These are phyloP conservation scores for Sweltsa coloradensis DNA, from an alignment of 1,140 invertebrate species.

Conservation along the genomic window DNA sequence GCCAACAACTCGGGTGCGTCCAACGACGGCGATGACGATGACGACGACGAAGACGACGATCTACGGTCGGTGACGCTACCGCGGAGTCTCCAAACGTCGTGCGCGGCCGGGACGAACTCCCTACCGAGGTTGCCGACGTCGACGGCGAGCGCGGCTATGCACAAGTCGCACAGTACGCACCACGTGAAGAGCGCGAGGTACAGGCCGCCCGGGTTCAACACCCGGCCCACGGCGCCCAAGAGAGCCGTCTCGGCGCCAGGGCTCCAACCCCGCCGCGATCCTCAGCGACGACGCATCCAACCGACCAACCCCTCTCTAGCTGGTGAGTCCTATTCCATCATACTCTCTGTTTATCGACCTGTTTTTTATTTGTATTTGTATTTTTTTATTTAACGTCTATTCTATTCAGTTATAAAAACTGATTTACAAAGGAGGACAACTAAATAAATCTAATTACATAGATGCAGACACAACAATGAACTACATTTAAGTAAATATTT, in stretches of 20 bases:
- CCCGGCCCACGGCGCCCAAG: constrained; percentile 37
- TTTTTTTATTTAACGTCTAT: no score
- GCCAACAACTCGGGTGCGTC: constrained; percentile 38
- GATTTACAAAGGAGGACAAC: no score
- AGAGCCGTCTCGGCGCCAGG: constrained; percentile 58
- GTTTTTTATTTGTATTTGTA: no score
- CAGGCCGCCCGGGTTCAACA: constrained; percentile 62
- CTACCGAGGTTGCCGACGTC: constrained; percentile 55
- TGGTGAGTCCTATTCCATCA: constrained; percentile 6
- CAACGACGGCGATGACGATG: constrained; percentile 52
- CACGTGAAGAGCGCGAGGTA: constrained; percentile 75
- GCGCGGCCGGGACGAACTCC: constrained; percentile 53
- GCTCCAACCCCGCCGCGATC: constrained; percentile 37
- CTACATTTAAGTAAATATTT: no score
- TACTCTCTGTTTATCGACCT: no score
- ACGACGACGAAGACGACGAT: constrained; percentile 33
- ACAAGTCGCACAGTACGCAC: constrained; percentile 54
- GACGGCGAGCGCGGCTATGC: constrained; percentile 38
- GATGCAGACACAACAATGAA: no score
- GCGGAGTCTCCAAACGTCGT: constrained; percentile 42
- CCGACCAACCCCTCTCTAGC: not conserved
- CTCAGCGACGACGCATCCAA: constrained; percentile 11
- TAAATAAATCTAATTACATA: no score
- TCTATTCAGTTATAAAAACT: no score
- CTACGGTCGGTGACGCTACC: constrained; percentile 45